Conservation (phyloP, 2,113 vertebrate genomes). For the Microtus ochrogaster region DNA sequence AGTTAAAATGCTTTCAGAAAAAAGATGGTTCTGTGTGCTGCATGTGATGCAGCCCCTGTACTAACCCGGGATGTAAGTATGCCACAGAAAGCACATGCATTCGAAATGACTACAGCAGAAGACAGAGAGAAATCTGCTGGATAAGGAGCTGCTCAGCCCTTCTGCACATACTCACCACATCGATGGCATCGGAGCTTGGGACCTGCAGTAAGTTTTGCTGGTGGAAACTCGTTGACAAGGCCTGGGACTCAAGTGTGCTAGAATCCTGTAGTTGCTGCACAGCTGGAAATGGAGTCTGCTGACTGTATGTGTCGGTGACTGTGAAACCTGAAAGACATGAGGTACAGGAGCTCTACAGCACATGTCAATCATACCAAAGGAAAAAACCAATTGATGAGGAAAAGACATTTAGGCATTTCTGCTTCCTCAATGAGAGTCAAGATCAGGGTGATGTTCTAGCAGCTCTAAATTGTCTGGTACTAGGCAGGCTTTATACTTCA, state of each 20-base stretch:
- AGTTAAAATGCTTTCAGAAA: neutral
- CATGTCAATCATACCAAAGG: neutral
- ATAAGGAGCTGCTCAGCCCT: neutral
- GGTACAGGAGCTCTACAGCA: neutral
- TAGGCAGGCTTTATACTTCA: too few relatives aligned
- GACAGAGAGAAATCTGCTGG: rapidly evolving
- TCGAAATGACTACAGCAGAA: too few relatives aligned
- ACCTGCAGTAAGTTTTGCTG: slow-evolving; percentile 93
- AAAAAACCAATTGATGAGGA: neutral
- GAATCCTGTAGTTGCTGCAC: slow-evolving; percentile 99
- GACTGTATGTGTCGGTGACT: slow-evolving; percentile 93
- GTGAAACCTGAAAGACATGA: slow-evolving; percentile 90
- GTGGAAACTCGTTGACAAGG: slow-evolving; percentile 95
- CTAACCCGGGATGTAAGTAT: rapidly evolving
- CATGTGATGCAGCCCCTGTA: rapidly evolving
- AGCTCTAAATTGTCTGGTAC: neutral
- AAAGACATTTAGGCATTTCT: neutral
- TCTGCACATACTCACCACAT: slow-evolving; percentile 82
- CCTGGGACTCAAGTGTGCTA: slow-evolving; percentile 97
- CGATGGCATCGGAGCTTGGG: slow-evolving; percentile 87
- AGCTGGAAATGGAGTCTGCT: slow-evolving; percentile 91
- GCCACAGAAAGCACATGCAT: neutral
- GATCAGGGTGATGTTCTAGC: neutral
- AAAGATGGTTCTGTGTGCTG: neutral
- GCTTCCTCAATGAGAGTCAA: neutral